These are phyloP conservation scores for Drosophila bifasciata DNA, from an alignment of 1,140 invertebrate species.

Conservation along the genomic window DNA sequence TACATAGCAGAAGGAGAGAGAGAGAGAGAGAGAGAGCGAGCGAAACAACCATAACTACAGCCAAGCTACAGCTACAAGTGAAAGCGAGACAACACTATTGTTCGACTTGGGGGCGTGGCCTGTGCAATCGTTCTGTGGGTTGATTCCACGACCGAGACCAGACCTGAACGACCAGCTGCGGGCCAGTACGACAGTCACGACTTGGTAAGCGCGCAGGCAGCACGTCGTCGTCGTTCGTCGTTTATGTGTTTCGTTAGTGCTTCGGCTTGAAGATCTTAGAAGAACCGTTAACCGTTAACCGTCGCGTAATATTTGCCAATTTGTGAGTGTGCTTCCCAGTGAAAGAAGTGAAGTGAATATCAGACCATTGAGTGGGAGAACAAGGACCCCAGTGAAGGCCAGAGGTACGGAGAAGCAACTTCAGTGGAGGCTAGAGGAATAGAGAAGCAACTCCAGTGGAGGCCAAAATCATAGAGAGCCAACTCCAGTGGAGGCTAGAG, in stretches of 20 bases:
- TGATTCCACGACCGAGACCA: conserved; percentile 23
- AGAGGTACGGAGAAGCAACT: no score
- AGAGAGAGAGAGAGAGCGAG: conserved; percentile 16
- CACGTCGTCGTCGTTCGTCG: conserved; percentile 71
- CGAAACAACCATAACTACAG: conserved; percentile 16
- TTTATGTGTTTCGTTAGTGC: conserved; percentile 23
- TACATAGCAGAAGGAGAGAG: neutral
- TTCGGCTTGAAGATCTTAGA: conserved; percentile 22
- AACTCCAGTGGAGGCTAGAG: neutral
- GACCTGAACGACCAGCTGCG: conserved; percentile 39
- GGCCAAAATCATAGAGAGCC: no score
- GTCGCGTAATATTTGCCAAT: conserved; percentile 29
- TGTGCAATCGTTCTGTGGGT: conserved; percentile 10
- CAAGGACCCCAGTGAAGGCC: no score
- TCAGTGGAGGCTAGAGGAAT: neutral
- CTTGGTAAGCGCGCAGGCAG: conserved; percentile 77
- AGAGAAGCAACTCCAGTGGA: neutral
- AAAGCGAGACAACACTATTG: conserved; percentile 10
- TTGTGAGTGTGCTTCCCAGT: conserved; percentile 21
- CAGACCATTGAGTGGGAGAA: neutral
- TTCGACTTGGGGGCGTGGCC: conserved; percentile 51
- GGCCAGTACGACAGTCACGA: conserved; percentile 73
- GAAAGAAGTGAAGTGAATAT: conserved; percentile 36
- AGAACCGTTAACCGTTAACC: conserved; percentile 10
- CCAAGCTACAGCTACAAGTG: neutral